Evolutionary conservation across 2,113 vertebrate genomes (phyloP).

Genomic region (Lipotes vexillifer): DNA sequence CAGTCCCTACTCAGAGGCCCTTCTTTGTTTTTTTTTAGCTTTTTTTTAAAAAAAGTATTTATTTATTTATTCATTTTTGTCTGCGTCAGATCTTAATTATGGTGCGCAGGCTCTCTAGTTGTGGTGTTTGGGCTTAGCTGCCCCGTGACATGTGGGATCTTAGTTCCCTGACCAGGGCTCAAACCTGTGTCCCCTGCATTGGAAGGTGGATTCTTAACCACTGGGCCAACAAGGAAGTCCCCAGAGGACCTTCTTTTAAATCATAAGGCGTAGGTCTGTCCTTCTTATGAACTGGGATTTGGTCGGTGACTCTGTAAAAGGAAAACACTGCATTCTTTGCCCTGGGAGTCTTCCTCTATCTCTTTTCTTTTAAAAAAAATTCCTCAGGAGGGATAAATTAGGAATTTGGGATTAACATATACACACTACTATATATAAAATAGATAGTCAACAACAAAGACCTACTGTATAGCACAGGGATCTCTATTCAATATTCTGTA

Average conservation of each 20-base stretch:
- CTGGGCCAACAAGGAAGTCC: no score
- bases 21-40: background rate
- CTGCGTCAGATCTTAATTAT: no score
- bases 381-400: background rate
- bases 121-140: no score
- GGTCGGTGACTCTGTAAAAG: background rate
- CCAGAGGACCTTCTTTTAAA: background rate
- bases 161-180: no score
- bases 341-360: background rate
- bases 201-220: no score
- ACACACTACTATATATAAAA: no score
- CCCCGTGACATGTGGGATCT: no score
- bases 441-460: background rate
- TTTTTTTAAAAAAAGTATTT: no score
- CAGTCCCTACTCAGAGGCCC: background rate
- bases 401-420: background rate
- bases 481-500: background rate
- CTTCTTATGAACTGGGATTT: background rate
- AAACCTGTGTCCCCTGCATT: no score
- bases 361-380: slow-evolving; percentile 28
- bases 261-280: background rate
- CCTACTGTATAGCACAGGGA: background rate
- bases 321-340: background rate
- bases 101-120: no score
- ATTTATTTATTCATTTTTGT: no score